These are phyloP conservation scores for Tauraco erythrolophus DNA, from an alignment of 2,113 vertebrate genomes.

Conservation along the genomic window DNA sequence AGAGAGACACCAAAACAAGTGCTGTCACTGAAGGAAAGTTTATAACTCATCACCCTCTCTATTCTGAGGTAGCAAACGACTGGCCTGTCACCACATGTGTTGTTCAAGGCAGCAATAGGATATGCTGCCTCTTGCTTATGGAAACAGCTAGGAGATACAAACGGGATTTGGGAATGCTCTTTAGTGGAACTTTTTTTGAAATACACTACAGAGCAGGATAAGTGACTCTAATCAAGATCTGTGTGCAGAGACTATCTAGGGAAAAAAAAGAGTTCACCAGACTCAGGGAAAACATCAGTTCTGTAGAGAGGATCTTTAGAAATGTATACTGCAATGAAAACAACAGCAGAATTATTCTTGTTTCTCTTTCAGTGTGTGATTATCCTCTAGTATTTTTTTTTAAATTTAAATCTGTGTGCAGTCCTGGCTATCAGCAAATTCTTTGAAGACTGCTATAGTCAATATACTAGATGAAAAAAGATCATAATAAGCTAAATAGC, in stretches of 20 bases:
- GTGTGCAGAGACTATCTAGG: background rate
- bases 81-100: conserved; percentile 9
- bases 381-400: background rate
- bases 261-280: background rate
- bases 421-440: background rate
- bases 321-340: background rate
- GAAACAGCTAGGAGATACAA: background rate
- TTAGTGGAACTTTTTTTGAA: background rate
- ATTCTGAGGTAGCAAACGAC: conserved; percentile 10
- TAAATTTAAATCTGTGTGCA: background rate
- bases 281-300: background rate
- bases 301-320: background rate
- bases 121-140: conserved; percentile 1
- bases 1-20: background rate
- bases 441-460: background rate
- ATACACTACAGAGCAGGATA: background rate
- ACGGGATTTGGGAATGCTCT: background rate
- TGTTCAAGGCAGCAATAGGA: background rate
- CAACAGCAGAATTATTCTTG: background rate
- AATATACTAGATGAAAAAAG: background rate
- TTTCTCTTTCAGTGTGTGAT: background rate
- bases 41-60: conserved; percentile 16
- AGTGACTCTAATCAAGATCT: background rate
- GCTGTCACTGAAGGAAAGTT: background rate
- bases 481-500: background rate